Evolutionary conservation across 2,888 invertebrate genomes (phyloP), one percentile per base, ranked within the genome.

Genomic region (Coenonympha glycerion): DNA sequence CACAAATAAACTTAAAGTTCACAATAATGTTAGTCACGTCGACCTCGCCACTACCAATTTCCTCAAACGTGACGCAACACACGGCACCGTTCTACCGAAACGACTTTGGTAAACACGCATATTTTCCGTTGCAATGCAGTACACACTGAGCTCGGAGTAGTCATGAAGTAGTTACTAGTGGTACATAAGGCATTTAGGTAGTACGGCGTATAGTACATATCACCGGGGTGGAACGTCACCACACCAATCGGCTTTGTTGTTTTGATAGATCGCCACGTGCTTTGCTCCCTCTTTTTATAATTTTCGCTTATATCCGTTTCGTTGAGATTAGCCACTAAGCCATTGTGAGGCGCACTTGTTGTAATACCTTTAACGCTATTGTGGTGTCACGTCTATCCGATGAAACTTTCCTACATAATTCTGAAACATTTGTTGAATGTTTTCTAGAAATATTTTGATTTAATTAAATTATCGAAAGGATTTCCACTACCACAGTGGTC

Each of bases 181-280:
- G 79, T 87, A 87, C 87, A 87, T 87, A 86, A 87, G 87, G 87
- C 87, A 86, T 87, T 87, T 87, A 87, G 87, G 85, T 87, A 85
- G 82, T 86, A 86, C 82, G 84, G 79, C 84, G 83, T 85, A 84
- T 80, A 86, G 83, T 85, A 84, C 80, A 86, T 85, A 87, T 86
- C 84, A 83, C 82, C 85, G 86, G 86, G 86, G 86, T 84, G 80
- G 81, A 82, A 84, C 86, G 87, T 86, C 86, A 86, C 85, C 71
- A 68, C 69, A 80, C 86, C 87, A 85, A 87, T 86, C 86, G 81
- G 81, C 85, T 87, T 85, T 85, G 84, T 87, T 86, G 83, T 86
- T 85, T 86, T 77, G 76, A 82, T 86, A 86, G 82, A 84, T 79
- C 81, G 82, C 78, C 83, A 84, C 79, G 82, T 83, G 83, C 73